Evolutionary conservation across 37 sponge, comb jelly and placozoan species (phyloP), one percentile per base, ranked within the genome.

Genomic region (Crambe crambe): DNA sequence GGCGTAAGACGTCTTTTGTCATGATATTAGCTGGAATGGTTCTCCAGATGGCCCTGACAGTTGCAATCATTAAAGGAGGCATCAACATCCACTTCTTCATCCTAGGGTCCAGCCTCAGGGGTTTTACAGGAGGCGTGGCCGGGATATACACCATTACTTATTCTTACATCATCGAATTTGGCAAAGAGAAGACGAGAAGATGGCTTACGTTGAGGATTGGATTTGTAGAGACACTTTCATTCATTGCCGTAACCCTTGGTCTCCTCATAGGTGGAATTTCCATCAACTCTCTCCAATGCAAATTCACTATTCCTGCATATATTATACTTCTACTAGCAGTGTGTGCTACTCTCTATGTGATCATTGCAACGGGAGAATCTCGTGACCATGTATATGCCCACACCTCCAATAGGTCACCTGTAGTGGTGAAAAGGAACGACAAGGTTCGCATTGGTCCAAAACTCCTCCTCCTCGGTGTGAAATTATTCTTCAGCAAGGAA

Each of bases 161-260:
- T 29, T 65, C 92, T 0, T 87, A 86, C 65, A 30, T 87, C 1
- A 40, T 75, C 2, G 92, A 91, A 31, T 27, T 91, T 29, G 83
- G 83, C 61, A 72, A 80, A 1, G 54, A 62, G 37, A 77, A 64
- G 26, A 74, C 86, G 6, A 68, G 51, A 47, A 82, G 72, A 31
- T 83, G 81, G 77, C 62, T 83, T 0, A 83, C 80, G 1, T 17
- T 79, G 22, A 83, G 92, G 6, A 72, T 91, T 15, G 92, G 87
- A 4, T 32, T 86, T 17, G 32, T 79, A 23, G 75, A 72, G 39
- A n/a, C 70, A 6, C 47, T 75, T 36, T 30, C 51, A 0, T 86
- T 86, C 63, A 22, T 83, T 1, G 80, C 69, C 10, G 80, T 47
- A 15, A 73, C 83, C 2, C 25, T 86, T 15, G 63, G 92, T 30